Evolutionary conservation across 1,140 invertebrate genomes (phyloP).

Genomic region (Phymorhynchus buccinoides): DNA sequence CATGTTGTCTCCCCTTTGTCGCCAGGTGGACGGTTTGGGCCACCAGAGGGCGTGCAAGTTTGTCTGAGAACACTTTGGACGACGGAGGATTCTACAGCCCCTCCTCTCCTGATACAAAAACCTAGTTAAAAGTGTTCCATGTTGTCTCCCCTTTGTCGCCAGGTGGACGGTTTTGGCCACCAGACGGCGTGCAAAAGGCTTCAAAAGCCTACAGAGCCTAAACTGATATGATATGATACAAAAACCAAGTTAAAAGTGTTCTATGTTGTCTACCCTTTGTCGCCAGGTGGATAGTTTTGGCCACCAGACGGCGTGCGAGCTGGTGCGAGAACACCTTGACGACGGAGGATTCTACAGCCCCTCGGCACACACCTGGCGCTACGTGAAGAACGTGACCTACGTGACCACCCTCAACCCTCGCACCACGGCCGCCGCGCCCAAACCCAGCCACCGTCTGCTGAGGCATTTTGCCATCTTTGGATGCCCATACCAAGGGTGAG

Average conservation of each 20-base stretch:
- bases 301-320: constrained; percentile 70
- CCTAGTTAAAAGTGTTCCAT: too few species aligned
- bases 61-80: constrained; percentile 71
- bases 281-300: constrained; percentile 68
- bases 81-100: constrained; percentile 71
- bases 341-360: constrained; percentile 71
- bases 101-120: too few species aligned
- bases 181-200: too few species aligned
- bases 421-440: constrained; percentile 64
- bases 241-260: too few species aligned
- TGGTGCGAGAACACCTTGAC: constrained; percentile 72
- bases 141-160: too few species aligned
- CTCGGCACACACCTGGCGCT: constrained; percentile 67
- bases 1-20: too few species aligned
- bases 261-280: too few species aligned
- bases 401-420: constrained; percentile 69
- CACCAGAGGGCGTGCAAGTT: constrained; percentile 71
- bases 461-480: constrained; percentile 72
- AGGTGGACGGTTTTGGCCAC: too few species aligned
- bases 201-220: too few species aligned
- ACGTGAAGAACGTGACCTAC: constrained; percentile 72
- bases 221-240: too few species aligned
- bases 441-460: constrained; percentile 66
- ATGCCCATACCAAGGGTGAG: constrained; percentile 67
- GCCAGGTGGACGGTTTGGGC: constrained; percentile 68